phyloP scores from a whole-genome alignment of 2,113 vertebrate species.

The Tringa solitaria region DNA sequence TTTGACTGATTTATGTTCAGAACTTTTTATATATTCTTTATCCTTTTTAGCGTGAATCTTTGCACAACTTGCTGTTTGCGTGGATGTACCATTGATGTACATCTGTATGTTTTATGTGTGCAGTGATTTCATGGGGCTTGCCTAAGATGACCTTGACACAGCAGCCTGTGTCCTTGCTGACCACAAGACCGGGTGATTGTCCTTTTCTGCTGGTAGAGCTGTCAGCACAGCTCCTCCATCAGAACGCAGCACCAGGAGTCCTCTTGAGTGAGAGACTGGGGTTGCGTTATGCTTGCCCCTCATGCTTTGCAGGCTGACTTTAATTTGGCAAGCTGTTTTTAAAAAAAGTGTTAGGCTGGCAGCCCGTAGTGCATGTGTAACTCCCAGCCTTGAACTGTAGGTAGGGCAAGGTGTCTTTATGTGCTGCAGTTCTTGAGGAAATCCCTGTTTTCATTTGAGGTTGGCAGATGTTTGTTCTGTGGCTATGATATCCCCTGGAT shows the following conservation, averaged over 20 bases:
- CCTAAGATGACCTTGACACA: constrained; percentile 8
- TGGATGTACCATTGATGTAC: not conserved
- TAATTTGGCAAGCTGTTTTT: not conserved
- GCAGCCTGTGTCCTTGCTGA: constrained; percentile 17
- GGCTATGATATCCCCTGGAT: not conserved
- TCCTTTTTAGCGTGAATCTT: not conserved
- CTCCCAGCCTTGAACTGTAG: not conserved
- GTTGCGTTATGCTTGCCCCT: not conserved
- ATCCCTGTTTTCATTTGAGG: not conserved
- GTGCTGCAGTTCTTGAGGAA: not conserved
- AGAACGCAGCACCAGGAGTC: not conserved
- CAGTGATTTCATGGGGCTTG: fast-evolving
- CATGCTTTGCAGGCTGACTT: not conserved
- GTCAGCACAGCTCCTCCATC: constrained; percentile 2
- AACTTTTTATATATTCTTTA: not conserved
- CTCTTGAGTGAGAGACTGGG: not conserved
- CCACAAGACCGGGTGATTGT: not conserved
- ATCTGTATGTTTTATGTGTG: not conserved
- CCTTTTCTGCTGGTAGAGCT: not conserved
- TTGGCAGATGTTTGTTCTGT: constrained; percentile 13
- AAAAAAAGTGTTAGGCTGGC: not conserved
- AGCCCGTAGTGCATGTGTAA: not conserved
- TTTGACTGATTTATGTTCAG: not conserved
- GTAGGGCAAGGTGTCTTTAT: not conserved
- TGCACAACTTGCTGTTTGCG: not conserved